Conservation (phyloP, 1,140 invertebrate species). For the Trichomalopsis sarcophagae region DNA sequence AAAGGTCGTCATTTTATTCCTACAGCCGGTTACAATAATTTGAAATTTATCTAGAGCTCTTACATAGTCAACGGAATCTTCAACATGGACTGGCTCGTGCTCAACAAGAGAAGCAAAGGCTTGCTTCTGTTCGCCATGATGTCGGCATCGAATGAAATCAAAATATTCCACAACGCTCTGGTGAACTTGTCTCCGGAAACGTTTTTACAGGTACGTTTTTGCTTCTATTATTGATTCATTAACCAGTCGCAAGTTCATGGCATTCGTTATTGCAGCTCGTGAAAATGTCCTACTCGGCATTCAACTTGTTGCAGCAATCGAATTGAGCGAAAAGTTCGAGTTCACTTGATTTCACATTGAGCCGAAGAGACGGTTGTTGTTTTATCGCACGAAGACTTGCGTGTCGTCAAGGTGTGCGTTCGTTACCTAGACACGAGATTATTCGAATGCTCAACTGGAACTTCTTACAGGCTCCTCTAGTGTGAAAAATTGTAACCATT, state of each 20-base stretch:
- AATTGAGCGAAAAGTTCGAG: background rate
- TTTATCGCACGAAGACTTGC: too few species aligned
- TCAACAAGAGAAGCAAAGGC: constrained; percentile 50
- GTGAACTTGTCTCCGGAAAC: constrained; percentile 57
- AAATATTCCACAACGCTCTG: constrained; percentile 56
- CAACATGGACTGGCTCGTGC: constrained; percentile 59
- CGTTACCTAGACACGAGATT: too few species aligned
- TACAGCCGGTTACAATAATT: background rate
- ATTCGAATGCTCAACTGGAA: too few species aligned
- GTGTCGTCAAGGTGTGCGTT: too few species aligned
- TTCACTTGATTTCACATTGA: background rate
- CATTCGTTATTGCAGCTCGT: constrained; percentile 52
- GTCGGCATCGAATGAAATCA: constrained; percentile 49
- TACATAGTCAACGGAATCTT: constrained; percentile 56
- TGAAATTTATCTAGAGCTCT: constrained; percentile 45
- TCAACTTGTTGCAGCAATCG: constrained; percentile 56
- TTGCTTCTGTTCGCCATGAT: constrained; percentile 55
- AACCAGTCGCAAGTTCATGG: background rate
- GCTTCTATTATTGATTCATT: constrained; percentile 3
- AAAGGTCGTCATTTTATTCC: background rate
- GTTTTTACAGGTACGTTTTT: constrained; percentile 55
- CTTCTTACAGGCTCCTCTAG: too few species aligned
- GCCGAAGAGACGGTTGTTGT: too few species aligned
- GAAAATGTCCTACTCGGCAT: constrained; percentile 59
- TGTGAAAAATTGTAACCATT: too few species aligned